A percentile compares a stretch with the other conserved stretches of the same genome.
Conservation (phyloP, 2,888 invertebrate genomes). For the Sphaerophoria rueppellii region DNA sequence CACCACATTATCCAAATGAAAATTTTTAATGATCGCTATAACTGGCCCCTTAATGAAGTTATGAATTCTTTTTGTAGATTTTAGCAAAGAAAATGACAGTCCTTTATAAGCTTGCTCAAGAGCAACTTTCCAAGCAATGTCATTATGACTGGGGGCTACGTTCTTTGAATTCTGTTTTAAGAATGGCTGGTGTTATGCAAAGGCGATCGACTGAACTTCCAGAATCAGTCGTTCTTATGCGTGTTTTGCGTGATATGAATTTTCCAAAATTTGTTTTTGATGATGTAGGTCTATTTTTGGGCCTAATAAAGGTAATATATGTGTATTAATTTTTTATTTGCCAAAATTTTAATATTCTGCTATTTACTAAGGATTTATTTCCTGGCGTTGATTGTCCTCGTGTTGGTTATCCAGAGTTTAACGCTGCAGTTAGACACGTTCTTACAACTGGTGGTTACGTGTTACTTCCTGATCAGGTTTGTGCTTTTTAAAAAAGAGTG, state of each 20-base stretch:
- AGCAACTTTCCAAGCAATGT: constrained; percentile 95
- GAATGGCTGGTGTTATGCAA: constrained; percentile 95
- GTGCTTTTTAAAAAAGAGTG: not conserved
- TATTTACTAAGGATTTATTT: constrained; percentile 87
- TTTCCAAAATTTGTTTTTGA: constrained; percentile 96
- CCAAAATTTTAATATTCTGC: not conserved
- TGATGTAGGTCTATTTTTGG: constrained; percentile 94
- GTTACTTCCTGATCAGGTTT: constrained; percentile 87
- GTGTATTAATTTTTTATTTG: not conserved
- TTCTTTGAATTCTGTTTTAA: constrained; percentile 94
- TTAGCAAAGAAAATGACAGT: constrained; percentile 97
- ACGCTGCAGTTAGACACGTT: constrained; percentile 88
- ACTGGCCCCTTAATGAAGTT: no score
- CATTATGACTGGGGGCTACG: constrained; percentile 97
- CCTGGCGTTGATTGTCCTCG: constrained; percentile 95
- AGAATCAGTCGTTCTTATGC: constrained; percentile 94
- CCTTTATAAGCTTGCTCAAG: constrained; percentile 91
- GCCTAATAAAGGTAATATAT: constrained; percentile 86
- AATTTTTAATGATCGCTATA: no score
- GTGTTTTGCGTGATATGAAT: constrained; percentile 96
- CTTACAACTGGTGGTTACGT: constrained; percentile 87
- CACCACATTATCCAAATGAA: no score
- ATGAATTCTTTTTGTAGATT: constrained; percentile 81
- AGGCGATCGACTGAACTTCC: constrained; percentile 89
- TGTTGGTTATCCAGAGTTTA: constrained; percentile 93